These are phyloP conservation scores for Falcunculus frontatus DNA, from an alignment of 2,113 vertebrate species.

Conservation along the genomic window DNA sequence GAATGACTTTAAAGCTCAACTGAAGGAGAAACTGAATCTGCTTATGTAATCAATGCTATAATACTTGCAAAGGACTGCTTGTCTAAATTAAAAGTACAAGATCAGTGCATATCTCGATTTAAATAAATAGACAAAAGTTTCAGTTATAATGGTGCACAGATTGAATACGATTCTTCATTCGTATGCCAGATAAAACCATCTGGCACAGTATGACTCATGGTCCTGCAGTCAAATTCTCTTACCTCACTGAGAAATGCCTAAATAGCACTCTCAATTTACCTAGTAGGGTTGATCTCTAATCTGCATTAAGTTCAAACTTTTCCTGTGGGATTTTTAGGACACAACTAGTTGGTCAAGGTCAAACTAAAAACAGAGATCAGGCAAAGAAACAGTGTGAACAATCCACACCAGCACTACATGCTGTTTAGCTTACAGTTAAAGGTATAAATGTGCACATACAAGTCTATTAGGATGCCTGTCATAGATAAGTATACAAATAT, in stretches of 20 bases:
- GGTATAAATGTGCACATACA: background rate
- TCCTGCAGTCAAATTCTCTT: background rate
- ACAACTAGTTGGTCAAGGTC: background rate
- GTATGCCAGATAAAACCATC: background rate
- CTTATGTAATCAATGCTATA: slow-evolving; percentile 9
- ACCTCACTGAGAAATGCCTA: background rate
- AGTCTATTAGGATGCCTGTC: background rate
- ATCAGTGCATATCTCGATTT: background rate
- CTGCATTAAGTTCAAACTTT: background rate
- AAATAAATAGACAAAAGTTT: background rate
- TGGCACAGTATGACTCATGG: background rate
- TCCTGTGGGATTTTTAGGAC: background rate
- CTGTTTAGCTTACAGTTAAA: background rate
- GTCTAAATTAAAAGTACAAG: background rate
- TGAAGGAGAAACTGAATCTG: slow-evolving; percentile 49
- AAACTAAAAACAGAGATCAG: background rate
- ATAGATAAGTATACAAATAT: background rate
- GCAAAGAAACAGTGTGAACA: background rate
- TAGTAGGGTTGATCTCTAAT: background rate
- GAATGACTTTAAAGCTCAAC: slow-evolving; percentile 25
- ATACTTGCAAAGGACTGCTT: background rate
- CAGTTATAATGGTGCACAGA: background rate
- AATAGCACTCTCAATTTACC: background rate
- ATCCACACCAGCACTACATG: background rate
- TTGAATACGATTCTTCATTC: background rate